Conservation (phyloP, 1,140 invertebrate genomes). For the Cotesia vestalis region DNA sequence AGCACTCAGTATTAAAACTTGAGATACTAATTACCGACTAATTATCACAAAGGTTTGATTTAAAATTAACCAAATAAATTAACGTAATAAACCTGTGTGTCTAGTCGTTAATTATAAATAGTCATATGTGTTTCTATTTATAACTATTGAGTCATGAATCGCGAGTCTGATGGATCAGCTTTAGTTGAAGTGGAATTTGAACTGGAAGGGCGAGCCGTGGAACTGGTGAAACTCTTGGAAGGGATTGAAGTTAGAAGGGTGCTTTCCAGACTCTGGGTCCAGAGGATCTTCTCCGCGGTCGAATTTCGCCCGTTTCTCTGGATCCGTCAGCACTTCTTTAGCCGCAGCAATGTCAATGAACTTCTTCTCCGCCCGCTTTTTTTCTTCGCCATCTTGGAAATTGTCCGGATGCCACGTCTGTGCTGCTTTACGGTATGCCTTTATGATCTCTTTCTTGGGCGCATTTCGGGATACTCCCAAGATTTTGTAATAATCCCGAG, state of each 20-base stretch:
- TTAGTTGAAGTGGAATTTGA: conserved; percentile 94
- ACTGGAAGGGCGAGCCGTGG: conserved; percentile 90
- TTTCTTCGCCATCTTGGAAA: conserved; percentile 87
- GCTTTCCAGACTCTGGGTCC: conserved; percentile 86
- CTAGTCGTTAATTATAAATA: no score
- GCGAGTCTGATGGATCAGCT: neutral
- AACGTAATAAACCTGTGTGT: no score
- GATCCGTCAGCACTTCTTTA: conserved; percentile 90
- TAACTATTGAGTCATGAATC: neutral
- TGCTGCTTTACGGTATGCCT: conserved; percentile 96
- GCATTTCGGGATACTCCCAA: conserved; percentile 86
- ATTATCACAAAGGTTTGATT: no score
- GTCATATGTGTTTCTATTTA: no score
- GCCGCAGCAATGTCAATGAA: conserved; percentile 99
- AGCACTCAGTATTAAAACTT: no score
- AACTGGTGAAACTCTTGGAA: conserved; percentile 87
- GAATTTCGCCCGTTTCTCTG: conserved; percentile 91
- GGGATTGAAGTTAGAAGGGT: conserved; percentile 77
- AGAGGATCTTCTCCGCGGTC: conserved; percentile 96
- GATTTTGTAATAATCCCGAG: conserved; percentile 99
- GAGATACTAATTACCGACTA: no score
- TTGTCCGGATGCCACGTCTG: conserved; percentile 99
- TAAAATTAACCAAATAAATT: no score
- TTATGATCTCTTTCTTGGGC: conserved; percentile 91
- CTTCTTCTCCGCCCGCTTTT: conserved; percentile 95